phyloP scores from a whole-genome alignment of 2,797 vertebrate species.

The Leptodactylus fallax region DNA sequence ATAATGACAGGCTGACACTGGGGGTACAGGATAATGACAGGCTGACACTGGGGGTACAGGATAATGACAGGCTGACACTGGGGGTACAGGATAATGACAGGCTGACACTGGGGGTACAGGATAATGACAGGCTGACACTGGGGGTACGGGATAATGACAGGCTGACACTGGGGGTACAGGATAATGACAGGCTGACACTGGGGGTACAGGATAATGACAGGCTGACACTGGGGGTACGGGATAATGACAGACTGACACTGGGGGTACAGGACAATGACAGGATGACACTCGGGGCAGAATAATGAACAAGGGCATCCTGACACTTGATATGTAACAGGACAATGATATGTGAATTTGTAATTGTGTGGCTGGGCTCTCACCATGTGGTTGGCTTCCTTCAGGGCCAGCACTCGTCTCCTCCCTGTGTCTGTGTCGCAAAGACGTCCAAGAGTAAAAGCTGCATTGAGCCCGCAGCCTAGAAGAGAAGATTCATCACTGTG shows the following conservation, averaged over 20 bases:
- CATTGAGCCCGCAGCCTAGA: slow-evolving; percentile 71
- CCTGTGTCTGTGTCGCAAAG: slow-evolving; percentile 67
- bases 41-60: neutral
- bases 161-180: neutral
- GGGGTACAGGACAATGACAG: neutral
- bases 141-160: neutral
- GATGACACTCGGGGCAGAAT: neutral
- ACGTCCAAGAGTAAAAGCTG: slow-evolving; percentile 69
- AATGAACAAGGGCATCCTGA: neutral
- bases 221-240: neutral
- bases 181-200: neutral
- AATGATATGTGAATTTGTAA: neutral
- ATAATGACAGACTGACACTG: neutral
- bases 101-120: neutral
- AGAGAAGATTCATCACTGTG: neutral
- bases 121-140: neutral
- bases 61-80: neutral
- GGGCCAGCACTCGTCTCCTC: slow-evolving; percentile 60
- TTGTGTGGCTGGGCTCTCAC: slow-evolving; percentile 56
- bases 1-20: neutral
- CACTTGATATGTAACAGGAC: neutral
- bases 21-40: neutral
- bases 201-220: neutral
- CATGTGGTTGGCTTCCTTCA: slow-evolving; percentile 65
- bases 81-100: neutral